phyloP scores from a whole-genome alignment of 2,888 invertebrate species.

The Scaptomyza parva region DNA sequence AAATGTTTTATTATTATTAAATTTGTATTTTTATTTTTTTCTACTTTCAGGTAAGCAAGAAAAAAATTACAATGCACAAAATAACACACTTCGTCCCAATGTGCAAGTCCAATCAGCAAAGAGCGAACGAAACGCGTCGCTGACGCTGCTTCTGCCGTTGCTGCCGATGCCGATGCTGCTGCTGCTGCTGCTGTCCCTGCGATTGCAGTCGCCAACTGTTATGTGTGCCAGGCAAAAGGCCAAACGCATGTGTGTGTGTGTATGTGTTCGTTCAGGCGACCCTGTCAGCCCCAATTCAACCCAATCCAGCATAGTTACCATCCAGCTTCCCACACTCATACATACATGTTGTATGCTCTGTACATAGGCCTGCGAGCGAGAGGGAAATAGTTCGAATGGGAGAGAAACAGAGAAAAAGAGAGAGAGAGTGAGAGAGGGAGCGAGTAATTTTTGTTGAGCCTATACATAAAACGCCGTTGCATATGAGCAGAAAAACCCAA shows the following conservation, averaged over 20 bases:
- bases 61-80: not conserved
- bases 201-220: conserved; percentile 44
- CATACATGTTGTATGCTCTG: conserved; percentile 35
- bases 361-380: conserved; percentile 49
- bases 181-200: conserved; percentile 19
- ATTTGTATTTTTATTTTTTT: not conserved
- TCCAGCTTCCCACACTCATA: conserved; percentile 9
- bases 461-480: conserved; percentile 67
- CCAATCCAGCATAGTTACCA: conserved; percentile 7
- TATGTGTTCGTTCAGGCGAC: conserved; percentile 48
- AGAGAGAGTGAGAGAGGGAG: conserved; percentile 41
- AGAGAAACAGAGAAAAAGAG: conserved; percentile 20
- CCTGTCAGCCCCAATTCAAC: conserved; percentile 41
- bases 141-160: conserved; percentile 25
- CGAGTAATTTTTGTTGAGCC: conserved; percentile 68
- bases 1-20: not conserved
- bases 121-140: conserved; percentile 61
- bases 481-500: conserved; percentile 59
- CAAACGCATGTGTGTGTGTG: conserved; percentile 59
- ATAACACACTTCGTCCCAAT: conserved; percentile 33
- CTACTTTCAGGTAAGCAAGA: conserved; percentile 13
- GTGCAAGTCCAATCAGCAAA: conserved; percentile 60
- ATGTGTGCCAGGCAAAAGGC: conserved; percentile 79
- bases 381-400: conserved; percentile 21
- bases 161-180: conserved; percentile 21